These are phyloP conservation scores for Equus quagga DNA, from an alignment of 2,113 vertebrate genomes.

Conservation along the genomic window DNA sequence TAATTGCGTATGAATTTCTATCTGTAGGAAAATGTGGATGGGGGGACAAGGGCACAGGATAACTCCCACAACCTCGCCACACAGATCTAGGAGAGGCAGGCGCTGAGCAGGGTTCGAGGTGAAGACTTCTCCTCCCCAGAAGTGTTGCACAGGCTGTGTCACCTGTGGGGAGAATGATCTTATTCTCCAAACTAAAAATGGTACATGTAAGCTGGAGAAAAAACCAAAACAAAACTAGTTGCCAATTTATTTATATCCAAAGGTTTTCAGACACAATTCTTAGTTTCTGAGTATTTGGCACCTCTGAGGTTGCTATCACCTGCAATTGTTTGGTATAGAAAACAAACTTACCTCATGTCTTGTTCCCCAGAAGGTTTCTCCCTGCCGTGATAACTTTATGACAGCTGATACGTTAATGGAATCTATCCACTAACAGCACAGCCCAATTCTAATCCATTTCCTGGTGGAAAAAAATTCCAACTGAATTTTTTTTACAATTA, in stretches of 20 bases:
- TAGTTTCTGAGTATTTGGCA: background rate
- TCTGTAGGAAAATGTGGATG: background rate
- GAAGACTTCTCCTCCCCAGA: background rate
- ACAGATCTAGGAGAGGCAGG: background rate
- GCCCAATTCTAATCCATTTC: constrained; percentile 18
- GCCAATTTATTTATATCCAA: background rate
- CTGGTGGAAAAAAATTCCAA: background rate
- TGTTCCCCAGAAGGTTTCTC: background rate
- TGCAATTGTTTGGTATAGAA: background rate
- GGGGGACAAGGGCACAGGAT: too few relatives aligned
- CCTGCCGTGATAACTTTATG: background rate
- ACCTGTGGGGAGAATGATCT: background rate
- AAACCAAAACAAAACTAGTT: background rate
- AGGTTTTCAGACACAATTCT: background rate
- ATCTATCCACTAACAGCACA: background rate
- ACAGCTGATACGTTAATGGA: background rate
- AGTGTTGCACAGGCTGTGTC: background rate
- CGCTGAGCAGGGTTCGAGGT: background rate
- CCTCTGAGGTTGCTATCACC: background rate
- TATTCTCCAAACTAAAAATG: constrained; percentile 3
- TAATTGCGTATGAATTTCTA: background rate
- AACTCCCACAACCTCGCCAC: background rate
- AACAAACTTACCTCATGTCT: background rate
- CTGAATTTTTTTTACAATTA: background rate
- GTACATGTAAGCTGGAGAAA: background rate